Percentiles rank a stretch among this genome's conserved stretches.
Conservation (phyloP, 2,888 invertebrate genomes). For the Nasonia oneida region DNA sequence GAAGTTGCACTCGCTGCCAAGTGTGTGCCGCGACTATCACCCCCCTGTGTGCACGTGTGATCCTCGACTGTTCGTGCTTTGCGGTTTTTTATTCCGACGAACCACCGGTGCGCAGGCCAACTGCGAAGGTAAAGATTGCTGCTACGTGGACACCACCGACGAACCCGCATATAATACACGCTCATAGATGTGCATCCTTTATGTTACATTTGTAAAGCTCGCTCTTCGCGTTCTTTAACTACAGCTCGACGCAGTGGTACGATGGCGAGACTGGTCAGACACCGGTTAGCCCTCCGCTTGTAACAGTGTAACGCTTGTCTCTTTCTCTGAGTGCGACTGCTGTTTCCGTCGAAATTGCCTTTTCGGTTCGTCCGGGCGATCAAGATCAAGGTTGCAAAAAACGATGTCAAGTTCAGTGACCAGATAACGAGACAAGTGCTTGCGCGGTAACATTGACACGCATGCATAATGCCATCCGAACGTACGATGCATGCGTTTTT, state of each 20-base stretch:
- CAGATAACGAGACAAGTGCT: not conserved
- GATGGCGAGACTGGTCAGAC: conserved; percentile 1
- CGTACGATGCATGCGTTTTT: not conserved
- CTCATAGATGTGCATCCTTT: conserved; percentile 32
- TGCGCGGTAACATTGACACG: not conserved
- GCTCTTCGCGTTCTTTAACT: not conserved
- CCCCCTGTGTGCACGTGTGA: conserved; percentile 35
- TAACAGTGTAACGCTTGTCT: not conserved
- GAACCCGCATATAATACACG: not conserved
- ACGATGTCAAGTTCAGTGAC: not conserved
- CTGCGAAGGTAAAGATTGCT: conserved; percentile 38
- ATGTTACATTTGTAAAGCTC: conserved; percentile 5
- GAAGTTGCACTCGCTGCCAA: not conserved
- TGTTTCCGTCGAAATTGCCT: not conserved
- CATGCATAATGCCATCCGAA: not conserved
- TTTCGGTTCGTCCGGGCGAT: not conserved
- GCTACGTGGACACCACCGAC: not conserved
- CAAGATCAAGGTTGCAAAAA: not conserved
- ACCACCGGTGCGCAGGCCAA: not conserved
- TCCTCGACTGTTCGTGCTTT: not conserved
- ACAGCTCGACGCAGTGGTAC: conserved; percentile 1
- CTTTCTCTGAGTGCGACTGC: not conserved
- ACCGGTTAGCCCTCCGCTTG: not conserved
- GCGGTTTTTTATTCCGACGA: not conserved
- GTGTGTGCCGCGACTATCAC: not conserved